Base-by-base conservation (phyloP, 2,113 vertebrate genomes). In the Numenius arquata region DNA sequence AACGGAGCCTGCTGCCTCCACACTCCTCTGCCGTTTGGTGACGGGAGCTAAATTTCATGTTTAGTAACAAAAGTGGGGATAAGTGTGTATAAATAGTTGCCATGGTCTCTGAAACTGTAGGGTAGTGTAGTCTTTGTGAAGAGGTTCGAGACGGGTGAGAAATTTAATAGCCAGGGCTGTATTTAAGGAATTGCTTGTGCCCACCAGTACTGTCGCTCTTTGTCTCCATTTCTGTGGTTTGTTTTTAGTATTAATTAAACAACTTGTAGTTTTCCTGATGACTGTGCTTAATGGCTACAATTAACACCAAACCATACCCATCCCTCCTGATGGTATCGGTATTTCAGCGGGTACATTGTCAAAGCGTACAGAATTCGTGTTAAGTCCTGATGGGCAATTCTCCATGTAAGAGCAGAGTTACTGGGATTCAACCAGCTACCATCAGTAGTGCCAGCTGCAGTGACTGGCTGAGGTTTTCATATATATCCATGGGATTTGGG, bases 281-380 rank as follows among this genome's bases (percentile, higher is more conserved):
- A 22, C 61, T 75, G 4, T 61, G 40, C 19, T 82, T 50, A n/a
- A 21, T 65, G 48, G 34, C 81, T 90, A 88, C 75, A 45, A 66
- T 7, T 82, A 89, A 47, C 56, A 55, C 18, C 41, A 84, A 81
- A 43, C 52, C 59, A 22, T 92, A 13, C 30, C 67, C 59, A 13
- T 73, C 32, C 47, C 8, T 87, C 32, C 29, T 47, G 76, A 66
- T 77, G 36, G 21, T 58, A 12, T 59, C 0, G 0, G 9, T 56
- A 19, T 77, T 84, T 70, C 68, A 78, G 55, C 36, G 65, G 45
- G 34, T 84, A 2, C 23, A 0, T 22, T 67, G 29, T 85, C 61
- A 86, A 58, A 84, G 22, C 3, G 0, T 50, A n/a, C 29, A 40
- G 17, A 45, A 38, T 74, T 89, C 1, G 0, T 5, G 0, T 18